Evolutionary conservation across 2,113 vertebrate species (phyloP), one percentile per base, ranked within the genome.

Genomic region (Mirza zaza): DNA sequence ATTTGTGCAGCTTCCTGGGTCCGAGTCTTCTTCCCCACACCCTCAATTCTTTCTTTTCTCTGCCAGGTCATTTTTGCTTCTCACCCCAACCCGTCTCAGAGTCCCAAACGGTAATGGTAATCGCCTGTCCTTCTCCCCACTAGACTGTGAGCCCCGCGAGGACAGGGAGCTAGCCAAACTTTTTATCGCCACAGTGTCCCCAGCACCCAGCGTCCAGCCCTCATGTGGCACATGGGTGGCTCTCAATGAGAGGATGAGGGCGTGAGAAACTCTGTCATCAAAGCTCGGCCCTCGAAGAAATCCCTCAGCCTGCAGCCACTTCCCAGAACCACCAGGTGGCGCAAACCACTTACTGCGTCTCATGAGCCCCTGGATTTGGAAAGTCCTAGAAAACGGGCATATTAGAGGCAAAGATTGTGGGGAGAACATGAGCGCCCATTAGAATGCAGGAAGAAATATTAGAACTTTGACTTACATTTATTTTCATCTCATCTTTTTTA

Each of bases 401-500:
- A 18, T 68, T 84, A 84, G 13, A 57, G 68, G 20, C 50, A 65
- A 34, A 67, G 32, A 17, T 81, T 59, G 71, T 42, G 63, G 27
- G 25, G 45, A 61, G 29, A 87, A 71, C 34, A 42, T 48, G 17
- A 91, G 52, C 45, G 71, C 70, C 93, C 91, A 80, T 65, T 87
- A 68, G 82, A 95, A 95, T 87, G 71, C 94, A 96, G 84, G 65
- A 63, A 94, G 77, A 95, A 96, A 91, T 67, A 86, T 87, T 93
- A 97, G 94, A 97, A 97, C 90, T 97, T 95, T 96, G 81, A 96
- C 89, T 97, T 97, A 97, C 94, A 95, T 98, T 98, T 98, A 98
- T 98, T 97, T 97, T 97, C 94, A 95, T 97, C 96, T 96, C 87
- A 82, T 96, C 94, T 97, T 97, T 97, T 96, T 97, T 75, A 96